Percentiles rank a stretch among this genome's conserved stretches.
These are phyloP conservation scores for Hanleya hanleyi DNA, from an alignment of 2,888 invertebrate species.

Conservation along the genomic window DNA sequence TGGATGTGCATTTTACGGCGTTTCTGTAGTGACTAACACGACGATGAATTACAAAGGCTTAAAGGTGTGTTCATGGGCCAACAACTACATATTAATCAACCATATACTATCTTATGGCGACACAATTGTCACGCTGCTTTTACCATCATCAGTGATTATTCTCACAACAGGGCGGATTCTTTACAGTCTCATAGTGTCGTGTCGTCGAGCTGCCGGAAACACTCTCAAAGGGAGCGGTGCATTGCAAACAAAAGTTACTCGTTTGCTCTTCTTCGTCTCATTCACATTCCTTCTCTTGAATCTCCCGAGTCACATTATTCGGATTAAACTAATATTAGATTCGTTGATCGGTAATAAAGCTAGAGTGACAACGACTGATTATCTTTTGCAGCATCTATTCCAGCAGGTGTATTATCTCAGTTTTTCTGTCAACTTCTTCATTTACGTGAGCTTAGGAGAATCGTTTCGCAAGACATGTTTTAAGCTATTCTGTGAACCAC, in stretches of 20 bases:
- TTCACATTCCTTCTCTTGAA: conserved; percentile 26
- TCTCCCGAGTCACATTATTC: conserved; percentile 20
- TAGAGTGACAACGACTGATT: conserved; percentile 1
- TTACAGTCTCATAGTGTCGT: conserved; percentile 1
- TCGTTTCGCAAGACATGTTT: conserved; percentile 26
- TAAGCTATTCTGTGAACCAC: conserved; percentile 4
- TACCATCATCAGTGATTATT: conserved; percentile 22
- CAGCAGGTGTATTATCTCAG: conserved; percentile 27
- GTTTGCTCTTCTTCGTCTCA: conserved; percentile 24
- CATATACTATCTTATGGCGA: conserved; percentile 25
- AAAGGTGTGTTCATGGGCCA: conserved; percentile 3
- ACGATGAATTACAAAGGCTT: background rate
- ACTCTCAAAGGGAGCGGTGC: background rate
- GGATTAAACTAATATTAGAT: background rate
- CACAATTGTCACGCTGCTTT: conserved; percentile 23
- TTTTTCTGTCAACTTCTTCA: conserved; percentile 24
- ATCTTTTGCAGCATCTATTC: conserved; percentile 21
- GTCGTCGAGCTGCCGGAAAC: background rate
- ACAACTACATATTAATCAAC: conserved; percentile 7
- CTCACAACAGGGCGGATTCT: conserved; percentile 18
- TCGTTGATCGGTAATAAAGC: conserved; percentile 10
- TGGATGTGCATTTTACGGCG: conserved; percentile 17
- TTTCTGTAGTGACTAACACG: conserved; percentile 24
- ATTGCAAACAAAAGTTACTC: conserved; percentile 20
- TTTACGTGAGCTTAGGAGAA: conserved; percentile 29